A percentile compares a stretch with the other conserved stretches of the same genome.
These are phyloP conservation scores for Melanotaenia duboulayi DNA, from an alignment of 2,113 vertebrate genomes.

Conservation along the genomic window DNA sequence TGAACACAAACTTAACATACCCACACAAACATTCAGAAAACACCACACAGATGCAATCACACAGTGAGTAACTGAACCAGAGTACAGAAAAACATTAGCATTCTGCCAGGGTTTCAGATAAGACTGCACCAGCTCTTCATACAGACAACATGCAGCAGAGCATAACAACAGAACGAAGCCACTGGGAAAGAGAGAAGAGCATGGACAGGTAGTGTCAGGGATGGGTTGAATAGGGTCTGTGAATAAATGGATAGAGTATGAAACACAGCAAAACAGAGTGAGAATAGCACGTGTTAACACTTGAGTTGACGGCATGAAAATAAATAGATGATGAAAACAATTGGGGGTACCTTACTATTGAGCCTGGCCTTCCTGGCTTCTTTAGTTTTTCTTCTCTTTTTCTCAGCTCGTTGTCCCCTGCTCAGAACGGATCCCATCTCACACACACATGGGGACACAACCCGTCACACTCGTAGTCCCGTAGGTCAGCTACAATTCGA, in stretches of 20 bases:
- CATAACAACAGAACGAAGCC: conserved; percentile 62
- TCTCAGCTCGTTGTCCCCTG: conserved; percentile 78
- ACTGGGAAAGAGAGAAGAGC: conserved; percentile 21
- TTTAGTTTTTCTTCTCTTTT: conserved; percentile 70
- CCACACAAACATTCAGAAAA: conserved; percentile 25
- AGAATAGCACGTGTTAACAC: neutral
- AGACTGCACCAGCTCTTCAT: conserved; percentile 73
- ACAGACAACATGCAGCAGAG: conserved; percentile 76
- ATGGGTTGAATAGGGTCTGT: conserved; percentile 30
- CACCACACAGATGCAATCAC: conserved; percentile 11
- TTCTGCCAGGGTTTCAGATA: conserved; percentile 76
- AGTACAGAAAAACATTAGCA: conserved; percentile 72
- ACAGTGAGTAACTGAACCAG: conserved; percentile 50
- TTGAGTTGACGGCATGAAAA: conserved; percentile 31
- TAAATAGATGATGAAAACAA: conserved; percentile 56
- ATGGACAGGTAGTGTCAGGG: conserved; percentile 55
- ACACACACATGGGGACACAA: conserved; percentile 42
- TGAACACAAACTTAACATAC: conserved; percentile 11
- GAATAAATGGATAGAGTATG: conserved; percentile 27
- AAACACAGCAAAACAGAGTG: conserved; percentile 14
- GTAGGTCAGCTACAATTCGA: conserved; percentile 71
- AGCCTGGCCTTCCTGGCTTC: conserved; percentile 80
- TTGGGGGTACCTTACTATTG: conserved; percentile 85
- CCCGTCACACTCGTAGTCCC: conserved; percentile 46
- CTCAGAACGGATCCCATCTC: conserved; percentile 85